Conservation (phyloP, 2,113 vertebrate genomes). For the Oostethus manadensis region DNA sequence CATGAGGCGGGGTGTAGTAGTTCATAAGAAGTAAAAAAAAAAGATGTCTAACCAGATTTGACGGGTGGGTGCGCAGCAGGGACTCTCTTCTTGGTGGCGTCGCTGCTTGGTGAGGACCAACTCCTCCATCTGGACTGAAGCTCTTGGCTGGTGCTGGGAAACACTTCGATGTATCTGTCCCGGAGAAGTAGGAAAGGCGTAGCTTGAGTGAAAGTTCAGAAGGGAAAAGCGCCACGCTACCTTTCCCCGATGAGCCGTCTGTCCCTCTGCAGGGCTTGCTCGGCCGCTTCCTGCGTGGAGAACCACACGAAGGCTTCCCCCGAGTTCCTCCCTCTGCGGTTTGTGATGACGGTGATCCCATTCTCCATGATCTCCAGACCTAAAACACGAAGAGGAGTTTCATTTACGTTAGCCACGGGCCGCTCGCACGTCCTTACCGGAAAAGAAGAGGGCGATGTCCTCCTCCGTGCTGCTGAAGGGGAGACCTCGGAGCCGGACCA, state of each 20-base stretch:
- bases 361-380: constrained; percentile 53
- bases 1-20: too few relatives aligned
- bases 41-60: constrained; percentile 23
- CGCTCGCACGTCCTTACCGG: constrained; percentile 64
- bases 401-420: not conserved
- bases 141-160: constrained; percentile 76
- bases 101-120: not conserved
- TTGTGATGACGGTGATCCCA: constrained; percentile 65
- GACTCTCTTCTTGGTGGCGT: not conserved
- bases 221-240: constrained; percentile 46
- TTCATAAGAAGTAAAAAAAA: too few relatives aligned
- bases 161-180: constrained; percentile 88
- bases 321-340: constrained; percentile 73
- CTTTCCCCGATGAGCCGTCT: constrained; percentile 80
- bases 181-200: not conserved
- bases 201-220: not conserved
- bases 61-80: not conserved
- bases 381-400: not conserved
- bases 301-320: constrained; percentile 90
- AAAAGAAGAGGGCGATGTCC: constrained; percentile 81
- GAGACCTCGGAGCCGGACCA: constrained; percentile 84
- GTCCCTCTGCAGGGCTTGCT: constrained; percentile 78
- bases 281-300: constrained; percentile 74
- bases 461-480: constrained; percentile 78
- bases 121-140: constrained; percentile 58